A percentile compares a stretch with the other conserved stretches of the same genome.
These are phyloP conservation scores for Planiliza haematocheilus DNA, from an alignment of 2,113 vertebrate species.

Conservation along the genomic window DNA sequence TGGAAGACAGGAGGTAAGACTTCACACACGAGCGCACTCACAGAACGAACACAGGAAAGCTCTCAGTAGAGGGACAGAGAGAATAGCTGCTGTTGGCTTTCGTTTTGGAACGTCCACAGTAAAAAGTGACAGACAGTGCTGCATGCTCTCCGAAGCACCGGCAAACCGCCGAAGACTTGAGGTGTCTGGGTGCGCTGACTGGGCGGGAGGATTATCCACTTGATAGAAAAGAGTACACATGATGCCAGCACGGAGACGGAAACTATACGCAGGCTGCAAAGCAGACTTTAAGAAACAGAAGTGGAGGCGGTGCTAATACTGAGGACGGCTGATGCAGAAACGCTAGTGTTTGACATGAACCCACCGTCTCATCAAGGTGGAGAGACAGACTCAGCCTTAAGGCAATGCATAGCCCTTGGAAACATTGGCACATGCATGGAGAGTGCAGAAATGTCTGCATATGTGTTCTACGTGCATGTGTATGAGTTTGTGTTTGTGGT, in stretches of 20 bases:
- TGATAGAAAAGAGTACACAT: conserved; percentile 15
- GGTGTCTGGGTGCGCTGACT: conserved; percentile 29
- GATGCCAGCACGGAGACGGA: not conserved
- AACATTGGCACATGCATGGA: conserved; percentile 79
- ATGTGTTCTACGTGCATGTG: conserved; percentile 23
- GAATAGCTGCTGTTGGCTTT: conserved; percentile 66
- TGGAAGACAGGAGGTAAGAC: conserved; percentile 49
- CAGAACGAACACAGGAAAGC: conserved; percentile 38
- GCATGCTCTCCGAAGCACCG: conserved; percentile 67
- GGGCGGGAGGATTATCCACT: conserved; percentile 22
- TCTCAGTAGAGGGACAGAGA: conserved; percentile 50
- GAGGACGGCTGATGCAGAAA: conserved; percentile 24
- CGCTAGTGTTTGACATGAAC: conserved; percentile 31
- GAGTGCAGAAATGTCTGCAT: conserved; percentile 61
- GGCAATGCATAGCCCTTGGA: conserved; percentile 85
- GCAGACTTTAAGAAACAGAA: conserved; percentile 19
- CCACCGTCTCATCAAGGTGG: conserved; percentile 34
- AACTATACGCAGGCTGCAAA: not conserved
- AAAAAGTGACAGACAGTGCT: conserved; percentile 56
- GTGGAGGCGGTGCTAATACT: conserved; percentile 44
- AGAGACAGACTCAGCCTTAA: conserved; percentile 71
- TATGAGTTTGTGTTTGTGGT: not conserved
- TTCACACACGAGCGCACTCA: conserved; percentile 44
- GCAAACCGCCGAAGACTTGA: conserved; percentile 50
- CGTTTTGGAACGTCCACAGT: conserved; percentile 54